Conservation (phyloP, 2,797 vertebrate species). For the Acipenser ruthenus region DNA sequence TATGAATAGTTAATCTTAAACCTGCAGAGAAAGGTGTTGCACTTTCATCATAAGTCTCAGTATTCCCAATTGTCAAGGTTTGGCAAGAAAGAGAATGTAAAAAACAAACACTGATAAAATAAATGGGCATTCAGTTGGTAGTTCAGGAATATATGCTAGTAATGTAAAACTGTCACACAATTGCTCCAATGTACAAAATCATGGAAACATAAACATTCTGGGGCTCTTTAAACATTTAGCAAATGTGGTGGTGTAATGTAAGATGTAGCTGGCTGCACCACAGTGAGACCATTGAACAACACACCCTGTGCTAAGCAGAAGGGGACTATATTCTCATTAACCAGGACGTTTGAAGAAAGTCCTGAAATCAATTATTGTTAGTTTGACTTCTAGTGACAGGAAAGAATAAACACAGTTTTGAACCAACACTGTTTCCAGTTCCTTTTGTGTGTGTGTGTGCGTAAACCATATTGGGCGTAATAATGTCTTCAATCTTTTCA, state of each 20-base stretch:
- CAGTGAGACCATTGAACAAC: slow-evolving; percentile 6
- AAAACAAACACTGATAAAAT: not conserved
- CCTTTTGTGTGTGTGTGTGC: not conserved
- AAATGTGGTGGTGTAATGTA: slow-evolving; percentile 15
- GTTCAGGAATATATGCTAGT: slow-evolving; percentile 3
- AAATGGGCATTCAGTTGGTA: not conserved
- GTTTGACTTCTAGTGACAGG: slow-evolving; percentile 9
- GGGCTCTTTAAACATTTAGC: slow-evolving; percentile 12
- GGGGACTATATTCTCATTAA: slow-evolving; percentile 8
- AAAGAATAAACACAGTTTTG: slow-evolving; percentile 4
- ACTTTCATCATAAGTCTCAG: no score
- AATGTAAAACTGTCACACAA: slow-evolving; percentile 14
- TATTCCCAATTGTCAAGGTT: not conserved
- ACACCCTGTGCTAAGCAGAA: slow-evolving; percentile 5
- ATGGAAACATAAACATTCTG: slow-evolving; percentile 18
- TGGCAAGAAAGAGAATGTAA: not conserved
- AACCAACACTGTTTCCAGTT: not conserved
- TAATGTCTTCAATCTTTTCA: not conserved
- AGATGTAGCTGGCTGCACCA: not conserved
- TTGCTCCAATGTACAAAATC: slow-evolving; percentile 12
- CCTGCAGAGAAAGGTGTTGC: no score
- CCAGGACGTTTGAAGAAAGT: not conserved
- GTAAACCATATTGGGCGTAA: no score
- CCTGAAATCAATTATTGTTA: not conserved
- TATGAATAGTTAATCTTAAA: no score